Conservation (phyloP, 2,888 invertebrate species). For the Himalopsyche japonica region DNA sequence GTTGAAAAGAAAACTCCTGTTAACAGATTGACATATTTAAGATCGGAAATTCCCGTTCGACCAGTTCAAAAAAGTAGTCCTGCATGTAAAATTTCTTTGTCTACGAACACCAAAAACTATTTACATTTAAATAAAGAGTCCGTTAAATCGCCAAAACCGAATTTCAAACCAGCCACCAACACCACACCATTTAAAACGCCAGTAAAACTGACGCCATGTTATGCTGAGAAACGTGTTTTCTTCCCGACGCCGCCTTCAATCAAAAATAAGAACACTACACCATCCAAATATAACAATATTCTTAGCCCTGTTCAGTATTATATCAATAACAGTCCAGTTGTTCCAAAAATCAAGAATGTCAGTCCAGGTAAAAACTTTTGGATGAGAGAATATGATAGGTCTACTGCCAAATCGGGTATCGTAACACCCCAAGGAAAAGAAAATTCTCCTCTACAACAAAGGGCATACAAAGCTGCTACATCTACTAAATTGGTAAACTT, state of each 20-base stretch:
- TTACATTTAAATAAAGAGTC: neutral
- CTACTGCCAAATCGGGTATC: neutral
- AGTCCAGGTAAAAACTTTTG: conserved; percentile 43
- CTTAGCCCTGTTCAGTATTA: conserved; percentile 52
- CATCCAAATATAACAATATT: conserved; percentile 45
- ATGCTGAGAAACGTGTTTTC: neutral
- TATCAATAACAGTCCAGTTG: conserved; percentile 49
- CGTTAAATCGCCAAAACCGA: neutral
- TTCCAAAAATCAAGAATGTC: conserved; percentile 48
- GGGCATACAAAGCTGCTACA: conserved; percentile 37
- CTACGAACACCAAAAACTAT: neutral
- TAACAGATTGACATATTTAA: neutral
- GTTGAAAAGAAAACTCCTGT: neutral
- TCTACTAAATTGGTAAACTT: conserved; percentile 30
- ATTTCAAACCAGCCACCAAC: neutral
- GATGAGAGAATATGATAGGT: conserved; percentile 24
- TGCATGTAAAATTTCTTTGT: neutral
- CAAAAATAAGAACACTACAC: neutral
- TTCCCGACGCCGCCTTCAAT: neutral
- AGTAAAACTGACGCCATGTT: conserved; percentile 17
- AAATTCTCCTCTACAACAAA: conserved; percentile 29
- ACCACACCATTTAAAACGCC: neutral
- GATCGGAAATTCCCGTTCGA: neutral
- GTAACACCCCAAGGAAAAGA: conserved; percentile 6
- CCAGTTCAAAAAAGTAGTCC: neutral